Evolutionary conservation across 2,113 vertebrate species (phyloP).

Genomic region (Acinonyx jubatus): DNA sequence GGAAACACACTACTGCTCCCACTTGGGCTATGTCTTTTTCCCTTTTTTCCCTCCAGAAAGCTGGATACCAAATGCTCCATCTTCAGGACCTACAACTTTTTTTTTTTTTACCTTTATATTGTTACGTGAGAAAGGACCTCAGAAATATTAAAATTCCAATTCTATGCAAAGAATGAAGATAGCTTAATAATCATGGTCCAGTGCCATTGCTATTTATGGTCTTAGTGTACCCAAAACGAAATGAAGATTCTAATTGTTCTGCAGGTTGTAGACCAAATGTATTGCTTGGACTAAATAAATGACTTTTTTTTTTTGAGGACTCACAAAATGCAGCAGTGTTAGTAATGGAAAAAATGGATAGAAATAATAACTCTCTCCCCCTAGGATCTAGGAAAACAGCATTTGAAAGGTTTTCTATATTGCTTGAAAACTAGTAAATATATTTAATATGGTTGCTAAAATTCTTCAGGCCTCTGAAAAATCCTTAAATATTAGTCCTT

Average conservation of each 20-base stretch:
- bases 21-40: neutral
- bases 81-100: constrained; percentile 10
- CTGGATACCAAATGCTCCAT: neutral
- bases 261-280: neutral
- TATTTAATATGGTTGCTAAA: neutral
- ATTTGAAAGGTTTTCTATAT: neutral
- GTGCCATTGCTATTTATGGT: neutral
- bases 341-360: neutral
- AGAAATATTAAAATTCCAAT: neutral
- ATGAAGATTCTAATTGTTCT: neutral
- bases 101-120: neutral
- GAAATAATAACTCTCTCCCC: neutral
- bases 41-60: neutral
- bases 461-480: neutral
- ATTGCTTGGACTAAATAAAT: neutral
- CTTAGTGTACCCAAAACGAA: neutral
- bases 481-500: neutral
- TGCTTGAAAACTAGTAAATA: neutral
- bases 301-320: neutral
- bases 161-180: neutral
- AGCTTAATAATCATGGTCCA: neutral
- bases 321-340: neutral
- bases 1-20: neutral
- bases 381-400: neutral
- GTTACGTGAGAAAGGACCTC: neutral